Evolutionary conservation across 2,888 invertebrate genomes (phyloP).

Genomic region (Matsumyia berberina): DNA sequence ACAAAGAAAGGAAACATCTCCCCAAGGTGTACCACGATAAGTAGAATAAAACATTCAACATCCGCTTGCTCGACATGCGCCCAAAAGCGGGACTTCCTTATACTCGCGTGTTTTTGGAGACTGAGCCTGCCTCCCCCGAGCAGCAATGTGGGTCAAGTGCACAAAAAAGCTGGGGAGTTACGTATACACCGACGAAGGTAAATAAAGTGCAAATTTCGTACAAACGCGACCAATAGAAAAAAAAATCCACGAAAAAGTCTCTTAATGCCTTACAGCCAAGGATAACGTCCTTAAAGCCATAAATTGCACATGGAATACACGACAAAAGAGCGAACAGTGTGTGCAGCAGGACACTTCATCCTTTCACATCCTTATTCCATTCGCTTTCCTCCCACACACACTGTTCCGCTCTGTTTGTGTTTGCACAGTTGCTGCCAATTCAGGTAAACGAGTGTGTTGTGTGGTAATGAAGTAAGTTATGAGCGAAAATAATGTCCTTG

Average conservation of each 20-base stretch:
- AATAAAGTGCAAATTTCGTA: neutral
- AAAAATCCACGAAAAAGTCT: neutral
- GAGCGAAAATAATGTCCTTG: constrained; percentile 55
- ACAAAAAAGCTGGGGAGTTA: neutral
- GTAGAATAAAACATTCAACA: constrained; percentile 34
- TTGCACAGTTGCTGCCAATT: neutral
- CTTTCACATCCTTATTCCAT: too few species aligned
- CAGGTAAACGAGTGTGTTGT: constrained; percentile 25
- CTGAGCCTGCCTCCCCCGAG: too few species aligned
- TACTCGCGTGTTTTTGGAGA: neutral
- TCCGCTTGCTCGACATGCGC: constrained; percentile 5
- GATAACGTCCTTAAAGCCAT: neutral
- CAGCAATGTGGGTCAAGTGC: constrained; percentile 50
- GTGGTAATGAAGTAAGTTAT: constrained; percentile 43
- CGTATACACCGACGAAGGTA: neutral
- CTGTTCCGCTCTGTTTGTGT: neutral
- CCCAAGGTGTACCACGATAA: constrained; percentile 38
- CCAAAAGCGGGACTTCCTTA: neutral
- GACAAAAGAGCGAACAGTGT: neutral
- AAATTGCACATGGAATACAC: neutral
- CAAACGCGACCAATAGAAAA: constrained; percentile 10
- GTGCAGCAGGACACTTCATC: neutral
- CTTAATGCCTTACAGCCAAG: neutral
- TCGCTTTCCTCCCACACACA: neutral
- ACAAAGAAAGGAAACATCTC: constrained; percentile 29